Percentiles rank a stretch among this genome's conserved stretches.
Conservation (phyloP, 2,797 vertebrate species). For the Chloroceryle inda region DNA sequence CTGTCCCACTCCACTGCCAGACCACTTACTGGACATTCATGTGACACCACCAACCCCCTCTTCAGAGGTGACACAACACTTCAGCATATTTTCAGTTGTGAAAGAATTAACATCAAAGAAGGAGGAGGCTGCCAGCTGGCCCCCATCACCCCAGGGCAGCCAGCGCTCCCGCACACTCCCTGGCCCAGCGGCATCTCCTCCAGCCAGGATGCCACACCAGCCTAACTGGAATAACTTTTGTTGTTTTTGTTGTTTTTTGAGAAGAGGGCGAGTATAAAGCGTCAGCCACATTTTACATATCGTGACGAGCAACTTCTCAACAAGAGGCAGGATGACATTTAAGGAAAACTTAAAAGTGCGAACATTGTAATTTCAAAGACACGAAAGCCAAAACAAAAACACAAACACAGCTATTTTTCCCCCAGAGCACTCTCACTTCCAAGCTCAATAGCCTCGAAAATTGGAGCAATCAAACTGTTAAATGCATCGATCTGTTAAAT, state of each 20-base stretch:
- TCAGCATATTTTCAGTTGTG: fast-evolving
- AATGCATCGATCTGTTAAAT: constrained; percentile 67
- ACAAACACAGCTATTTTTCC: constrained; percentile 64
- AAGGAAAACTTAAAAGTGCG: constrained; percentile 8
- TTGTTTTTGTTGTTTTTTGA: neutral
- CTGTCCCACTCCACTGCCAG: neutral
- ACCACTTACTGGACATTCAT: fast-evolving
- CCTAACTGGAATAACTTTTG: neutral
- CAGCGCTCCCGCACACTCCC: neutral
- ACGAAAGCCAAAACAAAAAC: constrained; percentile 47
- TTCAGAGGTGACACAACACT: neutral
- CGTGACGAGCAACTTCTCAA: neutral
- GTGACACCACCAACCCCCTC: neutral
- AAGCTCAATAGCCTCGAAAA: constrained; percentile 75
- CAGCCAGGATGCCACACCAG: neutral
- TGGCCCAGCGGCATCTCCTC: neutral
- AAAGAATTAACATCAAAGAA: neutral
- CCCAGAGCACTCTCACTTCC: constrained; percentile 49
- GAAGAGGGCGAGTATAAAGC: neutral
- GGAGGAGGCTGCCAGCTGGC: neutral
- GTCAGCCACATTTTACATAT: constrained; percentile 12
- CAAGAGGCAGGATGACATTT: constrained; percentile 32
- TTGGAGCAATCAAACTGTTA: constrained; percentile 67
- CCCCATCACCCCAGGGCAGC: neutral
- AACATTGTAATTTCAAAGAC: constrained; percentile 47